phyloP scores from a whole-genome alignment of 2,113 vertebrate genomes.

The Setophaga coronata region DNA sequence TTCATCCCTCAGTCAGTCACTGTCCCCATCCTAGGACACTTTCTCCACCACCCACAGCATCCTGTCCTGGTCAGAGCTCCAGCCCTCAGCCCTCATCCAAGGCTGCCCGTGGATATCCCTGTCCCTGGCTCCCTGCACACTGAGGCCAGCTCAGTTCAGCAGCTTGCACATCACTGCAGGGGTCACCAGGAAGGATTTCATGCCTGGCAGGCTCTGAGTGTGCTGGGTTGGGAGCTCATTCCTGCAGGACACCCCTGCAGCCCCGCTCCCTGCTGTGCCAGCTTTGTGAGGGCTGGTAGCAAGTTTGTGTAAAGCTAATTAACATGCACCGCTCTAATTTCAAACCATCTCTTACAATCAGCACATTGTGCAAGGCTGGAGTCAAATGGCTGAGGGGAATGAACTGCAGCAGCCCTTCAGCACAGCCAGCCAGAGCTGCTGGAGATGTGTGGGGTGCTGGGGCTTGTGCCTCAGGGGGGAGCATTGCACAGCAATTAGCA shows the following conservation, averaged over 20 bases:
- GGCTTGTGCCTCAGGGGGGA: background rate
- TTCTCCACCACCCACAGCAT: background rate
- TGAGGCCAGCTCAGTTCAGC: accelerated
- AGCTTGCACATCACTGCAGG: background rate
- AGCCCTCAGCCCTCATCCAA: background rate
- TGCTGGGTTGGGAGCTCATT: background rate
- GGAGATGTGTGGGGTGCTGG: background rate
- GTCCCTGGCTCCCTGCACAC: background rate
- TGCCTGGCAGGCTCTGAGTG: background rate
- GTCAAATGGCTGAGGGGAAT: background rate
- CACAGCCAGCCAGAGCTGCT: background rate
- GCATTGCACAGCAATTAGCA: background rate
- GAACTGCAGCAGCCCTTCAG: background rate
- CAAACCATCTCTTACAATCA: background rate
- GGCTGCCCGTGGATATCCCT: background rate
- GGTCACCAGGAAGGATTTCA: background rate
- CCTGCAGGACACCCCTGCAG: background rate
- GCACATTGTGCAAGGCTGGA: background rate
- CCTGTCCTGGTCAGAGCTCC: background rate
- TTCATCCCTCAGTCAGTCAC: background rate
- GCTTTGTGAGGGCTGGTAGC: background rate
- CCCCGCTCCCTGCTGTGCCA: background rate
- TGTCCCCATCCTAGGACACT: background rate
- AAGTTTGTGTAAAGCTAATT: background rate
- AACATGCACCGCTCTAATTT: background rate